phyloP scores from a whole-genome alignment of 2,888 invertebrate species.

The Eretmocerus hayati region DNA sequence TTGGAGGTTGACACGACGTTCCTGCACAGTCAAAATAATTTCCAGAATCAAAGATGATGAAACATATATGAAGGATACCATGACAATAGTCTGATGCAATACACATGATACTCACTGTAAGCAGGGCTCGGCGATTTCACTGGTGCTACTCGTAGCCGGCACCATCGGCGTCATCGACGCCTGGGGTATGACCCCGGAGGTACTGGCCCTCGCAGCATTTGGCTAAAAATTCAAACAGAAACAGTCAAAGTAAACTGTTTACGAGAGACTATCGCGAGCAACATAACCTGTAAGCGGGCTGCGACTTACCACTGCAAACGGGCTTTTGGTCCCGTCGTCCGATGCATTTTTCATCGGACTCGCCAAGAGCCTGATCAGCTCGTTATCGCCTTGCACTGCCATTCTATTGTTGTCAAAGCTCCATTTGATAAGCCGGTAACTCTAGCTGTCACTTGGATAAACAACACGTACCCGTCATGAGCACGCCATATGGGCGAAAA shows the following conservation, averaged over 20 bases:
- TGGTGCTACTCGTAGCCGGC: conserved; percentile 25
- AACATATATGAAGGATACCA: neutral
- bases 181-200: conserved; percentile 37
- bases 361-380: conserved; percentile 35
- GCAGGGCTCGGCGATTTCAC: conserved; percentile 32
- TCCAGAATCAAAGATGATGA: no score
- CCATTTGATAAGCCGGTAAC: no score
- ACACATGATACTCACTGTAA: conserved; percentile 36
- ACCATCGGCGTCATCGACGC: conserved; percentile 33
- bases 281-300: no score
- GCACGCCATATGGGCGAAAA: no score
- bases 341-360: conserved; percentile 36
- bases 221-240: neutral
- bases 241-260: conserved; percentile 10
- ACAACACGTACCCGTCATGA: no score
- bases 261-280: neutral
- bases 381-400: conserved; percentile 28
- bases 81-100: conserved; percentile 8
- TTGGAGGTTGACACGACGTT: conserved; percentile 78
- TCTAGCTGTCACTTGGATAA: no score
- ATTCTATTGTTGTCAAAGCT: neutral
- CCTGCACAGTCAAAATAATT: conserved; percentile 46
- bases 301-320: conserved; percentile 38
- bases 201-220: conserved; percentile 23
- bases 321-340: conserved; percentile 40